Conservation (phyloP, 1,140 invertebrate genomes). For the Luehdorfia chinensis region DNA sequence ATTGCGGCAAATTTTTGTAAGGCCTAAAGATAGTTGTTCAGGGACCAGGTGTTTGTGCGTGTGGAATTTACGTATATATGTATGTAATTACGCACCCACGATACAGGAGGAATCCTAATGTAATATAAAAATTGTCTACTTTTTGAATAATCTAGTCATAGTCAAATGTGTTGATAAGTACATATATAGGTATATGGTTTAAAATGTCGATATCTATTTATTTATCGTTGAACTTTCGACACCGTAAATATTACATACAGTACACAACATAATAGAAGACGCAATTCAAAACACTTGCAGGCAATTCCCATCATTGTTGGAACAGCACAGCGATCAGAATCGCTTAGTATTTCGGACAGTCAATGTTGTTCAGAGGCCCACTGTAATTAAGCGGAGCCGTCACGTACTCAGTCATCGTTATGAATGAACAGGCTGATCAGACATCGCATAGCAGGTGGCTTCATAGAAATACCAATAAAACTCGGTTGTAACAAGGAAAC, state of each 20-base stretch:
- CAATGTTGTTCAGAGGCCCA: conserved; percentile 7
- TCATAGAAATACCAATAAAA: conserved; percentile 44
- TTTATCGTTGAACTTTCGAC: conserved; percentile 11
- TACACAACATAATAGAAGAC: conserved; percentile 4
- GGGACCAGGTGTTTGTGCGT: no score
- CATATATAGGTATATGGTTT: no score
- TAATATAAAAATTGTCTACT: no score
- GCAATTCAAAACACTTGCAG: background rate
- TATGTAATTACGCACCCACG: no score
- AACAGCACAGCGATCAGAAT: background rate
- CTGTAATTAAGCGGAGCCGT: conserved; percentile 33
- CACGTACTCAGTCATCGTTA: conserved; percentile 53
- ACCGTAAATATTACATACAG: background rate
- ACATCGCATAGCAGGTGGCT: conserved; percentile 56
- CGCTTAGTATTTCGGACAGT: conserved; percentile 4
- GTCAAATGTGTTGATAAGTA: no score
- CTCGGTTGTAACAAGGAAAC: conserved; percentile 32
- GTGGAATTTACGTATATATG: no score
- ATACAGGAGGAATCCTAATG: no score
- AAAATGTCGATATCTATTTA: no score
- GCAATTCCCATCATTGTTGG: background rate
- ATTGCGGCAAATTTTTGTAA: no score
- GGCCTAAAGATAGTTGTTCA: no score
- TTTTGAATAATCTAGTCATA: no score
- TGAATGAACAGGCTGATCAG: conserved; percentile 55